Percentiles rank a stretch among this genome's conserved stretches.
These are phyloP conservation scores for Danio aesculapii DNA, from an alignment of 2,797 vertebrate genomes.

Conservation along the genomic window DNA sequence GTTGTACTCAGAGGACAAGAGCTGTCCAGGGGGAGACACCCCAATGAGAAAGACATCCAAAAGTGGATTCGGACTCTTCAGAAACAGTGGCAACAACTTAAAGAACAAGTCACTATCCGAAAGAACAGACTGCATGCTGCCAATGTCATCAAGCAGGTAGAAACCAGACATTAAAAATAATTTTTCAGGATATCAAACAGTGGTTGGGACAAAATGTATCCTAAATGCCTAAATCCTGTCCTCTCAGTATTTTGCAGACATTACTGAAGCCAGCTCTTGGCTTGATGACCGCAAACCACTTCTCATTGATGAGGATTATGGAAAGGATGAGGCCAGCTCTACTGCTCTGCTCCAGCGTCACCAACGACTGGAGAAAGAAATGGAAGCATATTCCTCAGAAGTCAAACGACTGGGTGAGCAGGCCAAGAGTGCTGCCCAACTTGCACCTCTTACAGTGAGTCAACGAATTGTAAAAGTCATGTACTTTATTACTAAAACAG, in stretches of 20 bases:
- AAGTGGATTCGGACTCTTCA: constrained; percentile 80
- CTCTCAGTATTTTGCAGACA: constrained; percentile 86
- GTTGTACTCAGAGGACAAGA: constrained; percentile 80
- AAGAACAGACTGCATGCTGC: constrained; percentile 80
- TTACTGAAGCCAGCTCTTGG: constrained; percentile 83
- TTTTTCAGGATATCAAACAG: not conserved
- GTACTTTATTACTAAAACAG: not conserved
- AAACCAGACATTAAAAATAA: not conserved
- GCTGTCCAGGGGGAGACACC: constrained; percentile 73
- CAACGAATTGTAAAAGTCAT: not conserved
- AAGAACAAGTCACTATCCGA: constrained; percentile 67
- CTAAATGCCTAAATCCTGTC: not conserved
- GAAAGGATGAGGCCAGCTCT: constrained; percentile 80
- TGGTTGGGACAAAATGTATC: not conserved
- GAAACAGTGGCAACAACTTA: constrained; percentile 83
- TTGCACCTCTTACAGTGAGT: constrained; percentile 78
- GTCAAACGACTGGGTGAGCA: constrained; percentile 81
- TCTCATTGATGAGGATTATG: constrained; percentile 79
- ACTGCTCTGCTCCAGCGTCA: constrained; percentile 82
- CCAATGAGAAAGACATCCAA: constrained; percentile 67
- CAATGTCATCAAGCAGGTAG: constrained; percentile 81
- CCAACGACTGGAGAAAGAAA: constrained; percentile 79
- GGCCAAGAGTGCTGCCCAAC: constrained; percentile 74
- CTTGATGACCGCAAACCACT: constrained; percentile 80
- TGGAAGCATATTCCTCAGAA: constrained; percentile 79